Evolutionary conservation across 2,888 invertebrate species (phyloP), one percentile per base, ranked within the genome.

Genomic region (Petrolisthes manimaculis): DNA sequence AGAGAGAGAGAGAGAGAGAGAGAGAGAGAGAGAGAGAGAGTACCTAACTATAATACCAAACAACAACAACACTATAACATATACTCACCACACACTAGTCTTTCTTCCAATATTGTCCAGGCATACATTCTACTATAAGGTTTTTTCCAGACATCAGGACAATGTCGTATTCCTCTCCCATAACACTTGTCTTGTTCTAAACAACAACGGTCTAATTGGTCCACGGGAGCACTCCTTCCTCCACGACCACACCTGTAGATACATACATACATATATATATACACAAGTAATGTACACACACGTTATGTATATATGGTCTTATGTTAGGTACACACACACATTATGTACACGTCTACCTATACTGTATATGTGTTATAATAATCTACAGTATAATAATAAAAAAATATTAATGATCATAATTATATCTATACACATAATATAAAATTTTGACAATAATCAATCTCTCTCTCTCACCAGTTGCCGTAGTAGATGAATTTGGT

Each of bases 171-270:
- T 3, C 74, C 54, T 5, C 79, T 78, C 37, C 90, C 90, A 71
- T 90, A 90, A 67, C 90, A 90, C 84, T 51, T 90, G 56, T 83
- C 90, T 56, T 90, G 90, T 37, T 90, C 88, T 61, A 90, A 69
- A 51, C 90, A 90, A 51, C 90, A 90, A 2, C 88, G 84, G 81
- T 90, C 90, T 77, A 90, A 56, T 24, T 84, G 83, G 55, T 90
- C 90, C 54, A 90, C 90, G 8, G 90, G 90, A 12, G 90, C 90
- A 53, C 88, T 88, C 8, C 90, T 69, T 5, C 90, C 90, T 3
- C 90, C 90, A 5, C 86, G 78, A 14, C 90, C 90, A 54, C 90
- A 90, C 90, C 90, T 90, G 71, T 55, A 5, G 61, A 6, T 18
- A 53, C 51, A 6, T 79, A 79, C 5, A n/a, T 54, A 37, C 37